Conservation (phyloP, 2,888 invertebrate genomes). For the Lithosia quadra region DNA sequence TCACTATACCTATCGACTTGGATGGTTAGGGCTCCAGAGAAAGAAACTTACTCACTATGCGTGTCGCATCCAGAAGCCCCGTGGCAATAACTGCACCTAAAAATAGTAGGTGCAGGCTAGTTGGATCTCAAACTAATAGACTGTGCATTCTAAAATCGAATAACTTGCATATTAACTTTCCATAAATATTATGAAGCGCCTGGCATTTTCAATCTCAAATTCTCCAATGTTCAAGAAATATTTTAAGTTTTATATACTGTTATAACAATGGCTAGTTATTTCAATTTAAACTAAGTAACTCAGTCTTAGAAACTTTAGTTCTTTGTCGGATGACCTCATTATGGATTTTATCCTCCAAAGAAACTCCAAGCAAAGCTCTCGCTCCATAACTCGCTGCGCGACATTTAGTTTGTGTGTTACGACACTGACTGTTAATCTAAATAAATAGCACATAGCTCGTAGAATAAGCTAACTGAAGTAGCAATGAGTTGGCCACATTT, state of each 20-base stretch:
- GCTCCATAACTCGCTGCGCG: not conserved
- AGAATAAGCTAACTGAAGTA: not conserved
- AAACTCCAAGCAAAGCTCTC: not conserved
- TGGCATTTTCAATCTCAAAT: not conserved
- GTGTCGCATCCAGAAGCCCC: too few species aligned
- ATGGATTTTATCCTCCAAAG: not conserved
- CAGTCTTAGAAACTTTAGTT: not conserved
- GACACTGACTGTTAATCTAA: too few species aligned
- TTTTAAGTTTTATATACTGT: not conserved
- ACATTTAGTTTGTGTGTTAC: not conserved
- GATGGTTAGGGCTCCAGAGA: too few species aligned
- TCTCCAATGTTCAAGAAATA: not conserved
- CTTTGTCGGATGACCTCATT: not conserved
- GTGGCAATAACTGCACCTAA: too few species aligned
- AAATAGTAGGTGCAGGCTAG: too few species aligned
- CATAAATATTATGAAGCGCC: not conserved
- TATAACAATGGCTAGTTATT: not conserved
- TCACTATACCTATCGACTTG: too few species aligned
- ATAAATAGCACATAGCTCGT: not conserved
- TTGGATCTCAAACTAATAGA: not conserved
- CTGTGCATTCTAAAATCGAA: not conserved
- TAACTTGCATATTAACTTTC: not conserved
- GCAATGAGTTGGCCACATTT: not conserved
- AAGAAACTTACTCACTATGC: too few species aligned
- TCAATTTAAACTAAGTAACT: not conserved